These are phyloP conservation scores for Salmo trutta DNA, from an alignment of 2,797 vertebrate genomes.

Conservation along the genomic window DNA sequence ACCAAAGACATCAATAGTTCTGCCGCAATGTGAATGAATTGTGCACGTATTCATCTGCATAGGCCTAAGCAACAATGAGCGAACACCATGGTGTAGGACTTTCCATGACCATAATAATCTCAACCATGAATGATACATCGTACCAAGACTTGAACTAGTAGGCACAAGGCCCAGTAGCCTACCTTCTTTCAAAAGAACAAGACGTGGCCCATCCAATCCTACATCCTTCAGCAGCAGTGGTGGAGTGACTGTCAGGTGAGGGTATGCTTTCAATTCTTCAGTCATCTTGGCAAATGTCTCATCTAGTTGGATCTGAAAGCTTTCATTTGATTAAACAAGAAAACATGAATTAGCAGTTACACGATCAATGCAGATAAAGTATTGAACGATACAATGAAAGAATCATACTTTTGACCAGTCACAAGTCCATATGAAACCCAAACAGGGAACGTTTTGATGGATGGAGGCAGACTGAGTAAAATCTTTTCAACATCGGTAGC, in stretches of 20 bases:
- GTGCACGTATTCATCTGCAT: too few species aligned
- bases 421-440: constrained; percentile 39
- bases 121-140: too few species aligned
- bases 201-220: not conserved
- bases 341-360: not conserved
- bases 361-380: not conserved
- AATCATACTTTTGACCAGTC: constrained; percentile 46
- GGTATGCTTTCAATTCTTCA: constrained; percentile 38
- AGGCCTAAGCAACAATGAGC: too few species aligned
- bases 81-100: too few species aligned
- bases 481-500: constrained; percentile 59
- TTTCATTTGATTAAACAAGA: constrained; percentile 12
- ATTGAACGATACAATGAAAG: not conserved
- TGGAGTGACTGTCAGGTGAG: constrained; percentile 47
- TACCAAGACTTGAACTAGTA: too few species aligned
- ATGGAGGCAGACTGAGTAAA: constrained; percentile 58
- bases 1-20: too few species aligned
- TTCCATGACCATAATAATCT: too few species aligned
- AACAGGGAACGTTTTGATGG: constrained; percentile 29
- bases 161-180: constrained; percentile 4
- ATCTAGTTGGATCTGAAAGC: constrained; percentile 51
- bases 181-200: constrained; percentile 60
- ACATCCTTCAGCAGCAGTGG: constrained; percentile 55
- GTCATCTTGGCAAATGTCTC: constrained; percentile 56
- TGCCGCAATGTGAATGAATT: too few species aligned